phyloP scores from a whole-genome alignment of 2,888 invertebrate genomes.

The Amphipoea oculea region DNA sequence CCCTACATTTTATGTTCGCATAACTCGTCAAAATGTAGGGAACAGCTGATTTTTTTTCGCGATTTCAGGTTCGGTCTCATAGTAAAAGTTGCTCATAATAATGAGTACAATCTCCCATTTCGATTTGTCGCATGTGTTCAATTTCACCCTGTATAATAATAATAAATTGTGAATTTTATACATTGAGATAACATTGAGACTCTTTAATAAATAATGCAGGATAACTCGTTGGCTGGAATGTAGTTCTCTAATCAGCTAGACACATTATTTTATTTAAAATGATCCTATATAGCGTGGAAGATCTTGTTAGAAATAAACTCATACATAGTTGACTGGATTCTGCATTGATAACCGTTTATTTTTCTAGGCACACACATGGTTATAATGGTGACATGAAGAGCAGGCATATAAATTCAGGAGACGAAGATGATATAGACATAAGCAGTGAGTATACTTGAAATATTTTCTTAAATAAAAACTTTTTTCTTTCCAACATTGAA shows the following conservation, averaged over 20 bases:
- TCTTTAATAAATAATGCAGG: conserved; percentile 23
- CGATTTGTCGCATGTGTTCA: too few relatives aligned
- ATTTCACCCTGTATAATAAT: too few relatives aligned
- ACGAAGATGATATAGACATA: conserved; percentile 89
- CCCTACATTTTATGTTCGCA: too few relatives aligned
- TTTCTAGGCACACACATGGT: conserved; percentile 85
- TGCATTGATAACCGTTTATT: conserved; percentile 13
- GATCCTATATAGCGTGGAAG: neutral
- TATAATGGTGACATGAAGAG: conserved; percentile 89
- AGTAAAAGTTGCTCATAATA: too few relatives aligned
- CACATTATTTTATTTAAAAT: conserved; percentile 12
- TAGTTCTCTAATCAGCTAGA: conserved; percentile 19
- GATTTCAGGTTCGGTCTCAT: too few relatives aligned
- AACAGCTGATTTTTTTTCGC: too few relatives aligned
- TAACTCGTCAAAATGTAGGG: too few relatives aligned
- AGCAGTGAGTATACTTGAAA: conserved; percentile 81
- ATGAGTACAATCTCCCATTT: too few relatives aligned
- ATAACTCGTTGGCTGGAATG: conserved; percentile 29
- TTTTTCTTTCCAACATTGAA: neutral
- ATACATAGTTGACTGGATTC: neutral
- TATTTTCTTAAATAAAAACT: conserved; percentile 5
- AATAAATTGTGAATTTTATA: conserved; percentile 20
- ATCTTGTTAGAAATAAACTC: conserved; percentile 3
- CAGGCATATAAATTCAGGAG: conserved; percentile 87
- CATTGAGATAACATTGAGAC: neutral